These are phyloP conservation scores for Sebastes matsubarae DNA, from an alignment of 2,797 vertebrate species.

Conservation along the genomic window DNA sequence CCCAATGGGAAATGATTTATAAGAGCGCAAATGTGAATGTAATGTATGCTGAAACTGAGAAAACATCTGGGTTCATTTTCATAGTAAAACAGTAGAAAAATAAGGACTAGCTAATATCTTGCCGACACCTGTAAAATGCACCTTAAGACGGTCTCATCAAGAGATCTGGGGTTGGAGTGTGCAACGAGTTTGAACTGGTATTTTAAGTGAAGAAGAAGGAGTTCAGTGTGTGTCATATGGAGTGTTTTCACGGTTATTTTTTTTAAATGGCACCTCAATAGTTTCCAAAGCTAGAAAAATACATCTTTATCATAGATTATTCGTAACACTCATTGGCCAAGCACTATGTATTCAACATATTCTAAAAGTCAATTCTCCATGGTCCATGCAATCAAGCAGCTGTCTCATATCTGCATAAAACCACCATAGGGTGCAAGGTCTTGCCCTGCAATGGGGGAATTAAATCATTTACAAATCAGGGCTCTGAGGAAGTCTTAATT, in stretches of 20 bases:
- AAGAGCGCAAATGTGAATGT: slow-evolving; percentile 13
- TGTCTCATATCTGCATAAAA: slow-evolving; percentile 44
- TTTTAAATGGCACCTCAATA: slow-evolving; percentile 61
- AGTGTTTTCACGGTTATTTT: slow-evolving; percentile 15
- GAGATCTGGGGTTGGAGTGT: slow-evolving; percentile 48
- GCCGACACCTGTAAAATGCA: slow-evolving; percentile 63
- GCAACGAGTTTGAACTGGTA: slow-evolving; percentile 27
- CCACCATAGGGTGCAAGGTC: slow-evolving; percentile 38
- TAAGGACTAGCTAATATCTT: slow-evolving; percentile 46
- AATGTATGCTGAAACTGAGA: slow-evolving; percentile 22
- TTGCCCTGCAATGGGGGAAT: slow-evolving; percentile 37
- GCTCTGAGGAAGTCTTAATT: slow-evolving; percentile 26
- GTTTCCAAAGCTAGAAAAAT: slow-evolving; percentile 76
- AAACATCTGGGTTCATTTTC: slow-evolving; percentile 42
- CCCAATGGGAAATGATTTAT: neutral
- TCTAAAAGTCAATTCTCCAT: slow-evolving; percentile 47
- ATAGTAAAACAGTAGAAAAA: slow-evolving; percentile 74
- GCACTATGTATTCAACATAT: slow-evolving; percentile 33
- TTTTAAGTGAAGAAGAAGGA: slow-evolving; percentile 14
- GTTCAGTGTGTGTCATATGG: slow-evolving; percentile 25
- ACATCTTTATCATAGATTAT: slow-evolving; percentile 52
- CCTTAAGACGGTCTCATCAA: slow-evolving; percentile 48
- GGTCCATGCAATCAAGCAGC: slow-evolving; percentile 67
- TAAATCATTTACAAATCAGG: slow-evolving; percentile 53
- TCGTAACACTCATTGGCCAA: slow-evolving; percentile 35